Percentiles rank a stretch among this genome's conserved stretches.
Evolutionary conservation across 1,140 invertebrate genomes (phyloP).

Genomic region (Drosophila kanapiae): DNA sequence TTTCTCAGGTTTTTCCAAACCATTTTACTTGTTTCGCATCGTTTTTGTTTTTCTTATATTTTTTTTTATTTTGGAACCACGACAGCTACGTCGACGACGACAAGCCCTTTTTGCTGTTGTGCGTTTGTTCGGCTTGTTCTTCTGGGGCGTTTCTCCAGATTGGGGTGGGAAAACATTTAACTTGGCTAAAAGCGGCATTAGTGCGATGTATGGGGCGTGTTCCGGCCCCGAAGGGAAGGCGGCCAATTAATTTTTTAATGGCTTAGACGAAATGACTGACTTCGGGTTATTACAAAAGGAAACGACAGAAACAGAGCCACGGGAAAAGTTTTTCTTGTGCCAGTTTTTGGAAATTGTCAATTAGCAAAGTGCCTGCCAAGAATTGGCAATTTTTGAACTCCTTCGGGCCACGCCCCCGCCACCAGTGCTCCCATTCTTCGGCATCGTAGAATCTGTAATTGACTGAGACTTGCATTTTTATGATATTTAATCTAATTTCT

Average conservation of each 20-base stretch:
- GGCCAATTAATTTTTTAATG: slow-evolving; percentile 83
- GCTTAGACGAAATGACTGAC: slow-evolving; percentile 79
- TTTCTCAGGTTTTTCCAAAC: slow-evolving; percentile 28
- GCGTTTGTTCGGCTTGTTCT: slow-evolving; percentile 36
- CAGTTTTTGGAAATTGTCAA: slow-evolving; percentile 73
- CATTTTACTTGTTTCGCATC: slow-evolving; percentile 32
- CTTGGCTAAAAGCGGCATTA: slow-evolving; percentile 71
- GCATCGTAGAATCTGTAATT: slow-evolving; percentile 52
- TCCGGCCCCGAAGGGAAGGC: slow-evolving; percentile 48
- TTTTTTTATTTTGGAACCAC: slow-evolving; percentile 49
- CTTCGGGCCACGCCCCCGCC: slow-evolving; percentile 15
- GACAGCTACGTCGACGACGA: slow-evolving; percentile 41
- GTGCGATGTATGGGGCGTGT: slow-evolving; percentile 77
- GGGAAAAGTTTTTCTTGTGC: slow-evolving; percentile 44
- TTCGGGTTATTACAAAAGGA: slow-evolving; percentile 69
- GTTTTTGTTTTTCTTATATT: slow-evolving; percentile 27
- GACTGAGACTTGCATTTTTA: slow-evolving; percentile 74
- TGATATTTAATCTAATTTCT: slow-evolving; percentile 79
- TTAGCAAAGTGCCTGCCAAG: slow-evolving; percentile 73
- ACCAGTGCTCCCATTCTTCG: not conserved
- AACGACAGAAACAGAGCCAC: slow-evolving; percentile 19
- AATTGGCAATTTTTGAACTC: slow-evolving; percentile 57
- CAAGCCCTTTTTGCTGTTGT: slow-evolving; percentile 69
- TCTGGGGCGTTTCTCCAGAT: slow-evolving; percentile 18
- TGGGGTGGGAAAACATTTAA: slow-evolving; percentile 71